These are phyloP conservation scores for Scaptodrosophila lebanonensis DNA, from an alignment of 1,140 invertebrate genomes.

Conservation along the genomic window DNA sequence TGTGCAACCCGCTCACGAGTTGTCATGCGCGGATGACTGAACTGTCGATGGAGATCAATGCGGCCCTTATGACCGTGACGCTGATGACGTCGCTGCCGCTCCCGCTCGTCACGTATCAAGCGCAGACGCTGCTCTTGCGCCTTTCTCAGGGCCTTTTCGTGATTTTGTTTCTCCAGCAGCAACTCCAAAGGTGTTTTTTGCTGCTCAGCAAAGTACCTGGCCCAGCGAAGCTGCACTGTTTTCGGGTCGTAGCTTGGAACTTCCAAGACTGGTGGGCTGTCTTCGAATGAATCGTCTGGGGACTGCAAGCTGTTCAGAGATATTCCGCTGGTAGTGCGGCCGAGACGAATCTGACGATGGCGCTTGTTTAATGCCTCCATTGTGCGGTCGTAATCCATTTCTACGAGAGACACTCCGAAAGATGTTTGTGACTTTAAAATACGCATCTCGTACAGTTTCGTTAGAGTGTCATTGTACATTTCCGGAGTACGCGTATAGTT, in stretches of 20 bases:
- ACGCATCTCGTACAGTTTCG: not conserved
- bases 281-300: not conserved
- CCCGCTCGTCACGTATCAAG: not conserved
- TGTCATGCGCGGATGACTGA: not conserved
- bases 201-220: not conserved
- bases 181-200: conserved; percentile 2
- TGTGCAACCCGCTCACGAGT: not conserved
- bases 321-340: too few species aligned
- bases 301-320: not conserved
- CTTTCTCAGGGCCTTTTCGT: not conserved
- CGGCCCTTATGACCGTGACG: not conserved
- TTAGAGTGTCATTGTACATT: not conserved
- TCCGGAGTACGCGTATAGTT: not conserved
- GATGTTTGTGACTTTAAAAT: not conserved
- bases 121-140: not conserved
- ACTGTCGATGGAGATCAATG: not conserved
- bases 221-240: not conserved
- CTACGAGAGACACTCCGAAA: not conserved
- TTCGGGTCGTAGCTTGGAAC: not conserved
- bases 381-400: not conserved
- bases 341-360: not conserved
- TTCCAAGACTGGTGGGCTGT: not conserved
- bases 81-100: not conserved
- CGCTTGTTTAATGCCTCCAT: not conserved
- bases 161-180: not conserved